Evolutionary conservation across 2,113 vertebrate species (phyloP), one percentile per base, ranked within the genome.

Genomic region (Dascyllus trimaculatus): DNA sequence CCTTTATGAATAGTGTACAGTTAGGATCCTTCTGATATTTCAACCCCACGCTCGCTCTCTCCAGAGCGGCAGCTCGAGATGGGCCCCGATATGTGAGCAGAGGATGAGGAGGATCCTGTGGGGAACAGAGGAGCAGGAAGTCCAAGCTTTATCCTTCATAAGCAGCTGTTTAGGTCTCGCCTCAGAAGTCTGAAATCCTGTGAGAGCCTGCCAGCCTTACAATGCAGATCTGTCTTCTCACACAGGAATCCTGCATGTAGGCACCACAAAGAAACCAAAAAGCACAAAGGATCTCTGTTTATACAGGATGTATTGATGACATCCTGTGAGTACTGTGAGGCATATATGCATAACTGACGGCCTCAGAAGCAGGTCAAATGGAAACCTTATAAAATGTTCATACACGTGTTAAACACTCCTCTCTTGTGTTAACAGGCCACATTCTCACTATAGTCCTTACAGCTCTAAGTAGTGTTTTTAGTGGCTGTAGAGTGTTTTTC

Each of bases 91-190:
- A 76, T 61, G 80, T 80, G 71, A 84, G 81, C 43, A 89, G 51
- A 69, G 78, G 71, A 75, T 71, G 75, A 86, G 67, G 53, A 71
- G 60, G 46, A 83, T 73, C 51, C 58, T 66, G 69, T 22, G 11
- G 78, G 78, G 69, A 74, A 63, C 59, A 65, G 75, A 83, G 38
- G 73, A 85, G 64, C 81, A 91, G 89, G 90, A 92, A 92, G 91
- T 89, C 75, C 67, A 45, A 86, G 78, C 84, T 93, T 88, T 79
- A 88, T 85, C 86, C 71, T 86, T 82, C 72, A 88, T 71, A 85
- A 92, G 85, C 86, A 85, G 87, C 81, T 84, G 86, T 73, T 88
- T 64, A 71, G 82, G 68, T 80, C 78, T 48, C 71, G 68, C 87
- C 54, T 89, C 80, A 86, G 88, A 89, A 78, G 90, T 89, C 65